A percentile compares a stretch with the other conserved stretches of the same genome.
These are phyloP conservation scores for Galerucella pusilla DNA, from an alignment of 2,888 invertebrate genomes.

Conservation along the genomic window DNA sequence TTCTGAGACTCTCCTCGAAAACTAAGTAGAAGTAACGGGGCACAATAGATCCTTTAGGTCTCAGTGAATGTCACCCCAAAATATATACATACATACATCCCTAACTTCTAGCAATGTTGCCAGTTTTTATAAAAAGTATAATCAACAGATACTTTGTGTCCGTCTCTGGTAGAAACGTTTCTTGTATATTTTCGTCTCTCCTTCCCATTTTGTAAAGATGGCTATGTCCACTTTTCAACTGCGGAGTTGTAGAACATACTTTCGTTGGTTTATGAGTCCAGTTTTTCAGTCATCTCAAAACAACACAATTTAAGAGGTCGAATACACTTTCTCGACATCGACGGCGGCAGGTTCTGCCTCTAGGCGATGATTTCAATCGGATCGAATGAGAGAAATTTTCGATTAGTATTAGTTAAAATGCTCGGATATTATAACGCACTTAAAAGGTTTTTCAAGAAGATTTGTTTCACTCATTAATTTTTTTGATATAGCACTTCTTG, in stretches of 20 bases:
- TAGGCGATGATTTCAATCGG: neutral
- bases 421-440: no score
- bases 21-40: no score
- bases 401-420: neutral
- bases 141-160: no score
- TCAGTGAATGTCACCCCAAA: no score
- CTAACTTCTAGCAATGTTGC: no score
- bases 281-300: constrained; percentile 54
- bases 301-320: constrained; percentile 57
- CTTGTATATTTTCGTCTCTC: constrained; percentile 9
- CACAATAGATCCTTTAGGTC: no score
- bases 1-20: no score
- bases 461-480: neutral
- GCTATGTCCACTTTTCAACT: constrained; percentile 49
- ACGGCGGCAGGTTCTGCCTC: constrained; percentile 16
- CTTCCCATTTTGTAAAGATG: constrained; percentile 41
- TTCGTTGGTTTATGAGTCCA: constrained; percentile 58
- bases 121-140: no score
- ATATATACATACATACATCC: no score
- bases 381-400: constrained; percentile 10
- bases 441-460: neutral
- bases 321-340: constrained; percentile 54
- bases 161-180: neutral
- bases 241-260: constrained; percentile 53
- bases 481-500: no score